These are phyloP conservation scores for Trichogramma dendrolimi DNA, from an alignment of 2,888 invertebrate genomes.

Conservation along the genomic window DNA sequence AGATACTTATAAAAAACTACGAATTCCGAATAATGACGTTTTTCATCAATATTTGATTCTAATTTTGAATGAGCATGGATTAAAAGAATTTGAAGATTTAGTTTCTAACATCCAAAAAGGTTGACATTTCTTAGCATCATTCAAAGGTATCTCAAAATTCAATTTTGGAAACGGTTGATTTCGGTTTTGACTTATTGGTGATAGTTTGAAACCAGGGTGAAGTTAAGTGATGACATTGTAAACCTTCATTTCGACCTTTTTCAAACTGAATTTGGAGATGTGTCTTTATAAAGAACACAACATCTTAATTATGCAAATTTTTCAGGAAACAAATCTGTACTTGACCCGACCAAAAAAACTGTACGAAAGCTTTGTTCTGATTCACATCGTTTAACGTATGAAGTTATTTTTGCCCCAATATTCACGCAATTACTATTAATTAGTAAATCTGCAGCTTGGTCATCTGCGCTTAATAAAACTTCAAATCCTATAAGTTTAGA, in stretches of 20 bases:
- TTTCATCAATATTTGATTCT: conserved; percentile 50
- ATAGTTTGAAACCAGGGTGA: too few species aligned
- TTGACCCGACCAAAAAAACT: conserved; percentile 52
- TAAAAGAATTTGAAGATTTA: conserved; percentile 56
- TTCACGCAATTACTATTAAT: conserved; percentile 65
- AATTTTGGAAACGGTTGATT: too few species aligned
- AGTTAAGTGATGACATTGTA: conserved; percentile 15
- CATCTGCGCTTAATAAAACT: conserved; percentile 56
- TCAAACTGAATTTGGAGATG: neutral
- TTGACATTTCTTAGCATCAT: conserved; percentile 23
- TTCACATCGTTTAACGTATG: conserved; percentile 69
- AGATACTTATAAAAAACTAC: conserved; percentile 51
- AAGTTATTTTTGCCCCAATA: conserved; percentile 76
- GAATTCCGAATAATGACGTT: conserved; percentile 38
- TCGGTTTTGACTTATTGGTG: too few species aligned
- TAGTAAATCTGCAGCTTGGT: conserved; percentile 59
- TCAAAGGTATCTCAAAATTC: too few species aligned
- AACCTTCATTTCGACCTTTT: conserved; percentile 11
- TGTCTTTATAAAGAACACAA: conserved; percentile 37
- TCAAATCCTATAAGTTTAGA: conserved; percentile 56
- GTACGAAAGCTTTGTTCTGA: conserved; percentile 64
- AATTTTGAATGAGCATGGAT: conserved; percentile 52
- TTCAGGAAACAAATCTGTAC: conserved; percentile 50
- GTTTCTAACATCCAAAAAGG: conserved; percentile 55
- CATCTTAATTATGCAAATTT: conserved; percentile 10